phyloP scores from a whole-genome alignment of 2,888 invertebrate species.

The Drosophila demipolita region DNA sequence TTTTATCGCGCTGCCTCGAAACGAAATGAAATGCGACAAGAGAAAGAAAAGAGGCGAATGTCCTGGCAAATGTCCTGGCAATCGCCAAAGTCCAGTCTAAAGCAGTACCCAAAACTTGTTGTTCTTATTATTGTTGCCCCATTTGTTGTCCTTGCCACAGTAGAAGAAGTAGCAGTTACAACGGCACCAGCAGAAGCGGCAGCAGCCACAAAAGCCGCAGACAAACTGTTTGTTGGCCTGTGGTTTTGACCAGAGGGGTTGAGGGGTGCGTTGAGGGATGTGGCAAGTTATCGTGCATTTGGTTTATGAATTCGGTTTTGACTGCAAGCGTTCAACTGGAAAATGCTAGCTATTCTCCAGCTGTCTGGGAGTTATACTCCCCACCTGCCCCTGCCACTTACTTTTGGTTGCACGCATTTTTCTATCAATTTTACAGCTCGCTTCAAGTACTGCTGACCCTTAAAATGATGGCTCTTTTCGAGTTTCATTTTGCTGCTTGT shows the following conservation, averaged over 20 bases:
- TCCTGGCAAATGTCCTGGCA: slow-evolving; percentile 33
- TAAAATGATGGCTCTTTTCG: slow-evolving; percentile 29
- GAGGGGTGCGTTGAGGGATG: neutral
- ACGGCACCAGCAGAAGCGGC: slow-evolving; percentile 42
- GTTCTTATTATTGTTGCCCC: slow-evolving; percentile 24
- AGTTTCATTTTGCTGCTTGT: slow-evolving; percentile 14
- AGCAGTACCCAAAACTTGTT: slow-evolving; percentile 37
- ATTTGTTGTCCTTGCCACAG: slow-evolving; percentile 18
- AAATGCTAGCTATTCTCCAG: slow-evolving; percentile 52
- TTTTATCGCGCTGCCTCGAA: slow-evolving; percentile 54
- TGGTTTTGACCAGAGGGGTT: neutral
- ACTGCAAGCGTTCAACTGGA: slow-evolving; percentile 67
- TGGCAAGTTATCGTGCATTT: slow-evolving; percentile 47
- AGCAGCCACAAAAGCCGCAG: slow-evolving; percentile 62
- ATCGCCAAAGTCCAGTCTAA: slow-evolving; percentile 21
- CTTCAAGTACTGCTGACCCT: slow-evolving; percentile 25
- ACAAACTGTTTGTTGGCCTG: slow-evolving; percentile 54
- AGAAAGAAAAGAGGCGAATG: slow-evolving; percentile 34
- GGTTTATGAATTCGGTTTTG: slow-evolving; percentile 72
- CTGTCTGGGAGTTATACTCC: slow-evolving; percentile 5
- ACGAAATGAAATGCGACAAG: slow-evolving; percentile 30
- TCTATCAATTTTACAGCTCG: slow-evolving; percentile 47
- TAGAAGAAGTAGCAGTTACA: slow-evolving; percentile 19
- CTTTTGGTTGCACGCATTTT: slow-evolving; percentile 29
- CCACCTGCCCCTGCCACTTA: neutral